Base-by-base conservation (phyloP, 1,140 invertebrate species). In the Caenorhabditis remanei region DNA sequence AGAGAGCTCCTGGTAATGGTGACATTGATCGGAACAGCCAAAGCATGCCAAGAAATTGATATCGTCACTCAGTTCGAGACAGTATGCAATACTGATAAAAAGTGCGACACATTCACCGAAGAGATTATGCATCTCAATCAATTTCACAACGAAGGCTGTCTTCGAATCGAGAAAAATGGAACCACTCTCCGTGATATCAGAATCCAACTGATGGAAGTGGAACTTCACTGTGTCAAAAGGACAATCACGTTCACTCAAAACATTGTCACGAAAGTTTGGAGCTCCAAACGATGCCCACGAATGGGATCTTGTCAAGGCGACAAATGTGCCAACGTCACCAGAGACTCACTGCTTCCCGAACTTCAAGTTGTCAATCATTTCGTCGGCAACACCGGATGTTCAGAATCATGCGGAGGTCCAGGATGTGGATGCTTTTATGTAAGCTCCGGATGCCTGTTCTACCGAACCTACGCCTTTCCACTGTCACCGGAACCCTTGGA, bases 401-500 rank as follows among this genome's bases (percentile, higher is more conserved):
- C 21, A 11, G 84, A 85, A 85, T 50, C 43, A 19, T 85, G 84
- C 41, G 84, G 53, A 58, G 67, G 71, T 1, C 11, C 71, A 13
- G 84, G 84, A 16, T 85, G 84, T 67, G 84, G 32, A 6, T 85
- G 84, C 40, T 11, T 11, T 13, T 85, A 84, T 19, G 19, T 46
- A 1, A 40, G 21, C 19, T 85, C 84, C 7, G 84, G 84, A 32
- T 85, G 84, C 67, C 2, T 85, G 41, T 85, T 85, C 40, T 67
- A 63, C 63, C 24, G 84, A 21, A 85, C 85, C 63, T 85, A 63
- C 84, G 41, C 41, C 13, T 16, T 61, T 11, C 19, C 84, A 8
- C 11, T 16, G 1, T 61, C 56, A 61, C 7, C 11, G 7, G 56
- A 61, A 61, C 8, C 56, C 0, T 8, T 19, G 11, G 56, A 61